Evolutionary conservation across 2,797 vertebrate species (phyloP), one percentile per base, ranked within the genome.

Genomic region (Meda fulgida): DNA sequence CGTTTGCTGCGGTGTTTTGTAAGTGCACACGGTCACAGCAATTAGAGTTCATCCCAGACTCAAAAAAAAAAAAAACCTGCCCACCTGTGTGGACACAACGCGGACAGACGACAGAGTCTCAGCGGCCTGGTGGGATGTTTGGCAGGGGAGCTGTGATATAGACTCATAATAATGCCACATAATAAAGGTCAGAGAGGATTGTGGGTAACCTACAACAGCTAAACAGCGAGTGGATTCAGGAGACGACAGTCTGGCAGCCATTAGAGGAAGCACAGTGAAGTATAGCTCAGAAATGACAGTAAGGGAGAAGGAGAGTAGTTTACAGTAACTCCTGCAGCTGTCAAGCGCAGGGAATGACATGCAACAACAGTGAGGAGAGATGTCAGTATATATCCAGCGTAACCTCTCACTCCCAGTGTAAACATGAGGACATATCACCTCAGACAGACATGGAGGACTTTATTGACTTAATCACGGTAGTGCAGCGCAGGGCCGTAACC

Each of bases 161-260:
- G 18, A 66, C 38, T 65, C 26, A n/a, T n/a, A n/a, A n/a, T n/a
- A n/a, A n/a, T 46, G 78, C 48, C 60, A 31, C 31, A 73, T 46
- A 71, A 72, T 82, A 82, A 63, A 82, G 70, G 55, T 46, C 69
- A 82, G 26, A 73, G 80, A 60, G 80, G 53, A 73, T 46, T 82
- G 70, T 63, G 38, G 80, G 55, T 48, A 48, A 43, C n/a, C 76
- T 40, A 40, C 55, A 78, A 36, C 53, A 78, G 53, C 29, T 18
- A 65, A 29, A 65, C 63, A 31, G 14, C 7, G 7, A 65, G 7
- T 18, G 16, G 29, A 65, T 65, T 65, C 63, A 70, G 51, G n/a
- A 69, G 60, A 34, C 26, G 10, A 63, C 29, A 73, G 29, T 66
- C 40, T 73, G 71, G 55, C 72, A 77, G 43, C 43, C 70, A 79